Evolutionary conservation across 2,797 vertebrate species (phyloP).

Genomic region (Molossus molossus): DNA sequence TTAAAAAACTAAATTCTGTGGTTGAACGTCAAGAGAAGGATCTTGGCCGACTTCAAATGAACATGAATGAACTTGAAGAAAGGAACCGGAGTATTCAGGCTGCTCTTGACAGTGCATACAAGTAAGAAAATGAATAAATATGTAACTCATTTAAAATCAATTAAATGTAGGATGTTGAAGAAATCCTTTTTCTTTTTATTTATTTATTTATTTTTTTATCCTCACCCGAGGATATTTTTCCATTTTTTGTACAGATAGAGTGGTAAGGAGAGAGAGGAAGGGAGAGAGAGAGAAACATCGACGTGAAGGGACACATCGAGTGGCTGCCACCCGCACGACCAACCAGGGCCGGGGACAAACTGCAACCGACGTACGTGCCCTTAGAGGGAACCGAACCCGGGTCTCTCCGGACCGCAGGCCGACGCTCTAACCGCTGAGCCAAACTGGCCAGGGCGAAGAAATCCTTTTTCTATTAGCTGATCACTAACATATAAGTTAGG

Average conservation of each 20-base stretch:
- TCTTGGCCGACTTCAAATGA: constrained; percentile 91
- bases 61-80: constrained; percentile 95
- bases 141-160: not conserved
- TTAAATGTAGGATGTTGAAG: not conserved
- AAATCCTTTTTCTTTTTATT: not conserved
- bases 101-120: constrained; percentile 96
- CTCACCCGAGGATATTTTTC: no score
- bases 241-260: no score
- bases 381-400: no score
- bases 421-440: no score
- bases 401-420: no score
- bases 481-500: not conserved
- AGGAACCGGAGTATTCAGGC: constrained; percentile 95
- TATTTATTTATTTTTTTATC: no score
- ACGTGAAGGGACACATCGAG: no score
- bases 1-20: constrained; percentile 95
- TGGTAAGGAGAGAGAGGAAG: no score
- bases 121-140: constrained; percentile 90
- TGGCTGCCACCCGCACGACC: no score
- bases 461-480: not conserved
- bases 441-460: not conserved
- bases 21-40: constrained; percentile 97
- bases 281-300: no score
- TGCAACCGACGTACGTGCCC: no score
- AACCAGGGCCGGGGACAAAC: no score